Percentiles rank a stretch among this genome's conserved stretches.
Conservation (phyloP, 53 echinoderm and acorn worm genomes). For the Echinometra lucunter region DNA sequence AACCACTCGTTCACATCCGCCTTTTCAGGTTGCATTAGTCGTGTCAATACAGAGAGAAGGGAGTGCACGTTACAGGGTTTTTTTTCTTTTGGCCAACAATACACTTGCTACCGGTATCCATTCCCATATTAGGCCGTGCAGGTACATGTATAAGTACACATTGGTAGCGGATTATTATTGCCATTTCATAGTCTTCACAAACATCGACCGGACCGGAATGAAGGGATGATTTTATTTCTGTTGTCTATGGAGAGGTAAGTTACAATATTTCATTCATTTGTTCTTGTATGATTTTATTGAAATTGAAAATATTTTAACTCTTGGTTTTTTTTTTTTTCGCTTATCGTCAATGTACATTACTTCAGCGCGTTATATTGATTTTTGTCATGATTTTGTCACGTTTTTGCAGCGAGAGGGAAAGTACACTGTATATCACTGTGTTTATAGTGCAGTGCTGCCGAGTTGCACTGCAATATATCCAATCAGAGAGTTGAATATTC, state of each 20-base stretch:
- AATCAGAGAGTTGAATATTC: too few relatives aligned
- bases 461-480: neutral
- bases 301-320: neutral
- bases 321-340: neutral
- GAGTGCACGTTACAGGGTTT: slow-evolving; percentile 1
- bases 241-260: neutral
- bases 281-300: neutral
- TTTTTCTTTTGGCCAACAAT: neutral
- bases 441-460: neutral
- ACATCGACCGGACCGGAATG: neutral
- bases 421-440: neutral
- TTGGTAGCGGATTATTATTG: neutral
- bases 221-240: neutral
- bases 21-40: neutral
- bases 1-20: neutral
- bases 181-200: neutral
- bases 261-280: neutral
- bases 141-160: neutral
- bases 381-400: neutral
- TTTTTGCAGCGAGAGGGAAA: neutral
- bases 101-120: neutral
- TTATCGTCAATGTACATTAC: too few relatives aligned
- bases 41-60: slow-evolving; percentile 22
- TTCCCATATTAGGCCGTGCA: neutral
- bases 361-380: neutral